These are phyloP conservation scores for Lysiphlebus fabarum DNA, from an alignment of 1,140 invertebrate genomes.

Conservation along the genomic window DNA sequence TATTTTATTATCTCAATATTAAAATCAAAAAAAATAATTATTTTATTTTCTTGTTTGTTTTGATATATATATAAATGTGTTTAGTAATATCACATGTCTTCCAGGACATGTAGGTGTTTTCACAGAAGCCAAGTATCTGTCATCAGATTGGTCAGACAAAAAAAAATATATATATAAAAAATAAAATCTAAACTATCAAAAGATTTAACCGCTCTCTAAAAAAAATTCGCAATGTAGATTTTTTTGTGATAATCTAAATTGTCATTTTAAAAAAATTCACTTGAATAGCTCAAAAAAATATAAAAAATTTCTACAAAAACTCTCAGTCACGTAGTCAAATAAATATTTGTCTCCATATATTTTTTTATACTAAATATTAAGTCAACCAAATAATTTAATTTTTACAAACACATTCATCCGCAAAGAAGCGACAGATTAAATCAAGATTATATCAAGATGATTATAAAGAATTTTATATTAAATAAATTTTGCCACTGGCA, in stretches of 20 bases:
- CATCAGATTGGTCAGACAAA: constrained; percentile 9
- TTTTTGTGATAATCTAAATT: constrained; percentile 13
- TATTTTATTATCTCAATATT: not conserved
- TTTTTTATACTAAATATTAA: too few relatives aligned
- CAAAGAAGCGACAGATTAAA: constrained; percentile 39
- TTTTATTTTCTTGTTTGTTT: not conserved
- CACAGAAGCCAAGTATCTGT: constrained; percentile 24
- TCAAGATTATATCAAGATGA: constrained; percentile 47
- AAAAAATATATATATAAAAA: too few relatives aligned
- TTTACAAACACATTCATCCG: not conserved
- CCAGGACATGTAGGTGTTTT: constrained; percentile 15
- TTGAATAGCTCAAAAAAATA: not conserved
- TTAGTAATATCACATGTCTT: not conserved
- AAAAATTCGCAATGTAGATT: not conserved
- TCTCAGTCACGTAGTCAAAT: not conserved
- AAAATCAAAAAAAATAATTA: not conserved
- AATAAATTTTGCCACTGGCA: not conserved
- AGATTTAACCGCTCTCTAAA: constrained; percentile 16
- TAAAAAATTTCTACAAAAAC: not conserved
- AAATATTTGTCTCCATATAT: too few relatives aligned
- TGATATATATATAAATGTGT: not conserved
- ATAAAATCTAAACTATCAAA: constrained; percentile 5
- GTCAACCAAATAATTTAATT: too few relatives aligned
- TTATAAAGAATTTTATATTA: constrained; percentile 46
- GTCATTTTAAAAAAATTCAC: not conserved